Evolutionary conservation across 2,113 vertebrate species (phyloP).

Genomic region (Indicator indicator): DNA sequence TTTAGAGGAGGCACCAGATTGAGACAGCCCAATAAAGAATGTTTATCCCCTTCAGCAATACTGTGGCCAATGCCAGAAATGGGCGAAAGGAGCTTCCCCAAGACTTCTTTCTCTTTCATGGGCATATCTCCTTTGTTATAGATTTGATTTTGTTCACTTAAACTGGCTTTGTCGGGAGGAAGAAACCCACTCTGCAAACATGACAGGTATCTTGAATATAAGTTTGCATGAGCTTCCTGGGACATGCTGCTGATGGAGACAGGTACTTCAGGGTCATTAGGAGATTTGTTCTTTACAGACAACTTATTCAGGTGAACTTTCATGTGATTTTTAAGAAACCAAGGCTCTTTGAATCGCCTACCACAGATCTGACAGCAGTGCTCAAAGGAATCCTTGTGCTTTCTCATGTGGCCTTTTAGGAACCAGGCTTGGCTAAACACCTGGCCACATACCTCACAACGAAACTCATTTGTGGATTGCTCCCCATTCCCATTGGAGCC

Average conservation of each 20-base stretch:
- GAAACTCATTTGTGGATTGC: slow-evolving; percentile 90
- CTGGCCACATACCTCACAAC: slow-evolving; percentile 96
- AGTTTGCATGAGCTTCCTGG: slow-evolving; percentile 93
- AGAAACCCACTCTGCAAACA: slow-evolving; percentile 96
- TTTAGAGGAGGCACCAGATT: slow-evolving; percentile 96
- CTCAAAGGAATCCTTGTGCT: slow-evolving; percentile 99
- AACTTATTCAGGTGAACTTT: slow-evolving; percentile 98
- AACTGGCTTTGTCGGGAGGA: slow-evolving; percentile 88
- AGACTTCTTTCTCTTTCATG: slow-evolving; percentile 94
- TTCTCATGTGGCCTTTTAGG: slow-evolving; percentile 98
- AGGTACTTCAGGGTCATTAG: slow-evolving; percentile 79
- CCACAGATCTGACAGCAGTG: slow-evolving; percentile 99
- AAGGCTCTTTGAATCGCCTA: slow-evolving; percentile 97
- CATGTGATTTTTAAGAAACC: slow-evolving; percentile 99
- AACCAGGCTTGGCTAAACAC: slow-evolving; percentile 99
- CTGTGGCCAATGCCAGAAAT: slow-evolving; percentile 87
- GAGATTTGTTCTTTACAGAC: slow-evolving; percentile 93
- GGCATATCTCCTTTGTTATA: slow-evolving; percentile 91
- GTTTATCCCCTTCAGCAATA: slow-evolving; percentile 92
- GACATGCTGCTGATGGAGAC: slow-evolving; percentile 88
- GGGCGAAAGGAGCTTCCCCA: slow-evolving; percentile 93
- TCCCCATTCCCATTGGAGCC: slow-evolving; percentile 83
- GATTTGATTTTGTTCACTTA: slow-evolving; percentile 90
- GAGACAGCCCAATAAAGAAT: slow-evolving; percentile 93
- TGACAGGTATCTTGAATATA: slow-evolving; percentile 95